These are phyloP conservation scores for Drymonia ruficornis DNA, from an alignment of 2,888 invertebrate species.

Conservation along the genomic window DNA sequence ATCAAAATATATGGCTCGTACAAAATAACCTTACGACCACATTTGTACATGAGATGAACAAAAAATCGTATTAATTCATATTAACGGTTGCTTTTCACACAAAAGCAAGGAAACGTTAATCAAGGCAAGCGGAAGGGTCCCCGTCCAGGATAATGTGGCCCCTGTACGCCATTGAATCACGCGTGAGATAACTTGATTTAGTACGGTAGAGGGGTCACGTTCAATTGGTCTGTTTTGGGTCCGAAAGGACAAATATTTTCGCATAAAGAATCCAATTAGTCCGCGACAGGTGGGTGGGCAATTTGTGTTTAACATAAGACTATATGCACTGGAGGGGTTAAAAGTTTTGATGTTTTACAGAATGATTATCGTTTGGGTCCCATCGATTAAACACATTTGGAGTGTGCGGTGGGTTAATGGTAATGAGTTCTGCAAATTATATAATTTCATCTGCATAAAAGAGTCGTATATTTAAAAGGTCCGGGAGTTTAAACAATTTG, in stretches of 20 bases:
- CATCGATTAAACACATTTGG: constrained; percentile 22
- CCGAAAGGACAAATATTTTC: constrained; percentile 62
- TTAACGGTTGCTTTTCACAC: constrained; percentile 55
- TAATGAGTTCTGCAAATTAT: constrained; percentile 12
- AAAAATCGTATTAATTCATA: constrained; percentile 55
- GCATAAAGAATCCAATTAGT: constrained; percentile 77
- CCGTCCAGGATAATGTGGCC: constrained; percentile 47
- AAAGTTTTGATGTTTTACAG: constrained; percentile 48
- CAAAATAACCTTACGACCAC: constrained; percentile 29
- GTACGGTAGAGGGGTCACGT: constrained; percentile 40
- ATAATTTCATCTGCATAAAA: not conserved
- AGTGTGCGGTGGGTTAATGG: constrained; percentile 10
- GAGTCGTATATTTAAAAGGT: too few species aligned
- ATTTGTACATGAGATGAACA: constrained; percentile 26
- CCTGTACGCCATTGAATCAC: constrained; percentile 30
- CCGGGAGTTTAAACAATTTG: too few species aligned
- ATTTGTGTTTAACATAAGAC: constrained; percentile 54
- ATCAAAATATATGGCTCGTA: constrained; percentile 21
- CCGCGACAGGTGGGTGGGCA: constrained; percentile 61
- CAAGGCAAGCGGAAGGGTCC: constrained; percentile 67
- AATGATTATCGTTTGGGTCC: constrained; percentile 40
- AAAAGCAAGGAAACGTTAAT: constrained; percentile 64
- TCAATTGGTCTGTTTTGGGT: constrained; percentile 42
- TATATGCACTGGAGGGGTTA: constrained; percentile 47
- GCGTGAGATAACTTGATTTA: constrained; percentile 25